Evolutionary conservation across 53 echinoderm and acorn worm genomes (phyloP).

Genomic region (Stichopus horrens): DNA sequence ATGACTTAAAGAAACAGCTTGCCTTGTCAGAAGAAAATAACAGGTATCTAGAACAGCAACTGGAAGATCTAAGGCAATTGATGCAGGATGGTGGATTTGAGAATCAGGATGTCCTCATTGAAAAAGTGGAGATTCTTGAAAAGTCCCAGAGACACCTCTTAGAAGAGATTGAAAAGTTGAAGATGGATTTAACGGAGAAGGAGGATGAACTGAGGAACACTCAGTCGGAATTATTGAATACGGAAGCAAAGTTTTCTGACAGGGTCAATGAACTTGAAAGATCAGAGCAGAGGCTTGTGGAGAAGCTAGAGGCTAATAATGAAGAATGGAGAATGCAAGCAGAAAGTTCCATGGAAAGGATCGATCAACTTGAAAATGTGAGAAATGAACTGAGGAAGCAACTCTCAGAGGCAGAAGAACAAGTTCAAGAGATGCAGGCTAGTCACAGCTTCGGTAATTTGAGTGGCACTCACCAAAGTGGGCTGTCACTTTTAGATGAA

Average conservation of each 20-base stretch:
- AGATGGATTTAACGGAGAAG: constrained; percentile 48
- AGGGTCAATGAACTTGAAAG: constrained; percentile 71
- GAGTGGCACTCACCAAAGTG: constrained; percentile 58
- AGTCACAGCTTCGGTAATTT: constrained; percentile 62
- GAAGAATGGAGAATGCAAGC: constrained; percentile 61
- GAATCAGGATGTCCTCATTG: constrained; percentile 67
- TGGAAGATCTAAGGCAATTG: constrained; percentile 75
- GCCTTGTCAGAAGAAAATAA: constrained; percentile 47
- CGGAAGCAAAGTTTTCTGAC: constrained; percentile 55
- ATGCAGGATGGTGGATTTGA: constrained; percentile 80
- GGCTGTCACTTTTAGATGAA: constrained; percentile 69
- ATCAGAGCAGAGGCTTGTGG: constrained; percentile 71
- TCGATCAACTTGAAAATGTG: constrained; percentile 64
- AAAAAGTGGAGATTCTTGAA: constrained; percentile 71
- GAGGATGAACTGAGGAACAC: constrained; percentile 53
- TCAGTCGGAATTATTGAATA: constrained; percentile 58
- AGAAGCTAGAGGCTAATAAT: constrained; percentile 66
- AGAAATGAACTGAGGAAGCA: constrained; percentile 66
- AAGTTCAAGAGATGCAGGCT: constrained; percentile 79
- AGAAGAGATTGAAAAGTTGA: constrained; percentile 58
- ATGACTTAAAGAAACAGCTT: constrained; percentile 46
- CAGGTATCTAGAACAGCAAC: constrained; percentile 58
- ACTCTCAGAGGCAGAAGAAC: constrained; percentile 65
- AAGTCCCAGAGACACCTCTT: constrained; percentile 65
- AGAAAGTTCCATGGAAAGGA: constrained; percentile 67